Base-by-base conservation (phyloP, 2,113 vertebrate species). In the Corynorhinus townsendii region DNA sequence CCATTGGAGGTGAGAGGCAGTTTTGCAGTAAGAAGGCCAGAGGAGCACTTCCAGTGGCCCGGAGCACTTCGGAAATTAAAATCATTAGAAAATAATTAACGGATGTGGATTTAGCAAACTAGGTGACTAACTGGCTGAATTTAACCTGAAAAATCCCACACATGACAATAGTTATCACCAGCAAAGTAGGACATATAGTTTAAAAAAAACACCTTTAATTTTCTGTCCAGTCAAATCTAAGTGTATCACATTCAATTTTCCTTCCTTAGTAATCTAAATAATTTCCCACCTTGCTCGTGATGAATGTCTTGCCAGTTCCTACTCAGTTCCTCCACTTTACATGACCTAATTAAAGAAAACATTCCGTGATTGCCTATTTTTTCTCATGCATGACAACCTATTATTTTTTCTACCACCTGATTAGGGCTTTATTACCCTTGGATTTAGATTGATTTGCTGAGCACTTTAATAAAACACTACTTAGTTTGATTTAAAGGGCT, bases 301-400 rank as follows among this genome's bases (percentile, higher is more conserved):
- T 99, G 99, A 99, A 99, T 99, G 99, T 99, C 99, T 99, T 98
- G 99, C 98, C 98, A 98, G 97, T 98, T 98, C 98, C 97, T 97
- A 96, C 98, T 99, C 98, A 99, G 98, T 99, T 99, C 99, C 99
- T 99, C 99, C 99, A 99, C 99, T 99, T 99, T 99, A 99, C 99
- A 98, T 94, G 98, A 98, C 99, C 99, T 99, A 99, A 99, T 99
- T 99, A 99, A 99, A 99, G 99, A 99, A 99, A 99, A 99, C 99
- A 99, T 99, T 99, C 98, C 99, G 99, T 99, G 99, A 99, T 99
- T 99, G 99, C 99, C 99, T 99, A 99, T 99, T 99, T 99, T 99
- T 99, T 98, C 99, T 99, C 98, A 99, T 99, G 99, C 99, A 99
- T 99, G 99, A 99, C 99, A 99, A 99, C 99, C 99, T 99, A 99